Evolutionary conservation across 1,140 invertebrate genomes (phyloP).

Genomic region (Drosophila jambulina): DNA sequence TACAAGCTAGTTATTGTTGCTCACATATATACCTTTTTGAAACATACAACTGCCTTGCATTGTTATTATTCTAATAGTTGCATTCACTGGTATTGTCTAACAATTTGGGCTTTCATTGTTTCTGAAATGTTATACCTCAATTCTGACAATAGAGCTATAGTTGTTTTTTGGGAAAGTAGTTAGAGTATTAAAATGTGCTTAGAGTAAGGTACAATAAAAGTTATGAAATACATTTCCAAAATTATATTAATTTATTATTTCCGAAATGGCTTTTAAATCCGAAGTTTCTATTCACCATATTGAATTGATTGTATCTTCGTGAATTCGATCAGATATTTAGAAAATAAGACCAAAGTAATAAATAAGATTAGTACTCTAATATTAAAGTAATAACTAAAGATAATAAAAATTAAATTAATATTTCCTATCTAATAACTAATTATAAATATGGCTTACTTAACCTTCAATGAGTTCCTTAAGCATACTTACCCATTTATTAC

Average conservation of each 20-base stretch:
- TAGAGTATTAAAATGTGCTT: neutral
- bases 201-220: too few relatives aligned
- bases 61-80: neutral
- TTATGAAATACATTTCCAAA: too few relatives aligned
- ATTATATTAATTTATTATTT: too few relatives aligned
- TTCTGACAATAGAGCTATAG: neutral
- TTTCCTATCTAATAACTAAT: too few relatives aligned
- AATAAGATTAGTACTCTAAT: too few relatives aligned
- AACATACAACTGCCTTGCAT: neutral
- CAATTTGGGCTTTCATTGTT: neutral
- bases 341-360: neutral
- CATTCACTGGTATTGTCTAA: neutral
- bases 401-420: too few relatives aligned
- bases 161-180: neutral
- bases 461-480: neutral
- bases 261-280: too few relatives aligned
- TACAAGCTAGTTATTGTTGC: too few relatives aligned
- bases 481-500: neutral
- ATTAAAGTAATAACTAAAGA: too few relatives aligned
- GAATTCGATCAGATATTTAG: neutral
- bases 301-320: too few relatives aligned
- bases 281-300: too few relatives aligned
- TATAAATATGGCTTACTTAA: neutral
- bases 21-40: too few relatives aligned
- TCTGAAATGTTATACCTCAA: neutral